These are phyloP conservation scores for Drosophila suboccidentalis DNA, from an alignment of 2,888 invertebrate genomes.

Conservation along the genomic window DNA sequence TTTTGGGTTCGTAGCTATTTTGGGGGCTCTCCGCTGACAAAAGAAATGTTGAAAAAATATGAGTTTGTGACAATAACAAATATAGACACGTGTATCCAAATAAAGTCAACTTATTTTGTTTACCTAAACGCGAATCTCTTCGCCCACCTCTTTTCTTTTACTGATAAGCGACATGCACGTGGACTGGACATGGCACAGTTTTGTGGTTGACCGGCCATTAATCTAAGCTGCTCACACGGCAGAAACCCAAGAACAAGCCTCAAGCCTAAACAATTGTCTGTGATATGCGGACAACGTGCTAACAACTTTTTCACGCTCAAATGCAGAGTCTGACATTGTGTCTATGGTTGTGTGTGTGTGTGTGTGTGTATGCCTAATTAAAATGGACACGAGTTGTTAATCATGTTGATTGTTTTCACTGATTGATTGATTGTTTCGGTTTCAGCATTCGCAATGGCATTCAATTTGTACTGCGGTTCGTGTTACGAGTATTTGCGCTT, in stretches of 20 bases:
- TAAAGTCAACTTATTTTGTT: slow-evolving; percentile 10
- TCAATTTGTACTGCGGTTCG: slow-evolving; percentile 15
- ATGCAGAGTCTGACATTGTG: slow-evolving; percentile 1
- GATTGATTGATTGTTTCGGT: slow-evolving; percentile 74
- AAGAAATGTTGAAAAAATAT: slow-evolving; percentile 52
- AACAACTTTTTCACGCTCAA: slow-evolving; percentile 67
- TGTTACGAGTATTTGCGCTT: slow-evolving; percentile 4
- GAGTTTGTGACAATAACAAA: slow-evolving; percentile 42
- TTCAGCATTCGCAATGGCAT: slow-evolving; percentile 32
- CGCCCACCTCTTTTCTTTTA: too few relatives aligned
- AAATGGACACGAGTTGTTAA: slow-evolving; percentile 79
- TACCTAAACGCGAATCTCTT: not conserved
- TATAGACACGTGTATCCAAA: slow-evolving; percentile 22
- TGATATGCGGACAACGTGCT: slow-evolving; percentile 47
- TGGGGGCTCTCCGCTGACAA: slow-evolving; percentile 5
- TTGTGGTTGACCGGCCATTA: slow-evolving; percentile 45
- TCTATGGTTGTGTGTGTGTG: slow-evolving; percentile 8
- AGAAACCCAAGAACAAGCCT: slow-evolving; percentile 17
- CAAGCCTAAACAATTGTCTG: slow-evolving; percentile 41
- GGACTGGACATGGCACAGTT: slow-evolving; percentile 46
- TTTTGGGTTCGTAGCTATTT: slow-evolving; percentile 18
- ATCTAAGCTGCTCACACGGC: slow-evolving; percentile 60
- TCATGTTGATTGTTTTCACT: slow-evolving; percentile 80
- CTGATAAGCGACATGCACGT: slow-evolving; percentile 54
- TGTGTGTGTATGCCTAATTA: slow-evolving; percentile 68